Percentiles rank a stretch among this genome's conserved stretches.
Conservation (phyloP, 2,797 vertebrate species). For the Aplochiton taeniatus region DNA sequence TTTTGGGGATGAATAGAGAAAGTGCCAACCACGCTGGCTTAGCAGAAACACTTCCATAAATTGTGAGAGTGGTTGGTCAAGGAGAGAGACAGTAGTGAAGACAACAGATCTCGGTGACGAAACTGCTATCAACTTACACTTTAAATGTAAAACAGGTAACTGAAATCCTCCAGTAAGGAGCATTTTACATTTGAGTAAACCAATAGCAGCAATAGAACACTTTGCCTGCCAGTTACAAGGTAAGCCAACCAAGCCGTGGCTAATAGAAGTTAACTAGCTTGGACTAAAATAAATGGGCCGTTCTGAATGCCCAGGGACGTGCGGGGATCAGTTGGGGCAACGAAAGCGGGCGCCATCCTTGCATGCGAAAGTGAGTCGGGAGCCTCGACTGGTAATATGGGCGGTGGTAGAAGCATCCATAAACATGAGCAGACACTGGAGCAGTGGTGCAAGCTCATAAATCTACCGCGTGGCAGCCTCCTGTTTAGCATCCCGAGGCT, state of each 20-base stretch:
- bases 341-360: constrained; percentile 35
- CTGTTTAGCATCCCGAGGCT: constrained; percentile 39
- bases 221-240: constrained; percentile 20
- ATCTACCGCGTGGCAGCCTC: constrained; percentile 49
- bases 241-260: constrained; percentile 45
- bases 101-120: neutral
- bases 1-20: no score
- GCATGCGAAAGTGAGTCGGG: constrained; percentile 50
- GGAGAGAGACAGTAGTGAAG: no score
- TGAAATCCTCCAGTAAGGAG: constrained; percentile 15
- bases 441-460: constrained; percentile 53
- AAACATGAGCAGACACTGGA: constrained; percentile 62
- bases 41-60: no score
- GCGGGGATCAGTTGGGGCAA: constrained; percentile 36
- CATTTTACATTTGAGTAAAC: constrained; percentile 41
- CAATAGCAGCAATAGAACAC: constrained; percentile 6
- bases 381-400: constrained; percentile 36
- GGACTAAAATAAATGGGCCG: constrained; percentile 27
- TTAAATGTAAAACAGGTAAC: constrained; percentile 24
- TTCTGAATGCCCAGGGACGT: constrained; percentile 23
- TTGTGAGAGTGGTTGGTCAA: no score
- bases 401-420: constrained; percentile 62
- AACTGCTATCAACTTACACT: neutral
- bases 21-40: no score
- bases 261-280: constrained; percentile 24